Evolutionary conservation across 1,140 invertebrate species (phyloP).

Genomic region (Oncopodura yosiiana): DNA sequence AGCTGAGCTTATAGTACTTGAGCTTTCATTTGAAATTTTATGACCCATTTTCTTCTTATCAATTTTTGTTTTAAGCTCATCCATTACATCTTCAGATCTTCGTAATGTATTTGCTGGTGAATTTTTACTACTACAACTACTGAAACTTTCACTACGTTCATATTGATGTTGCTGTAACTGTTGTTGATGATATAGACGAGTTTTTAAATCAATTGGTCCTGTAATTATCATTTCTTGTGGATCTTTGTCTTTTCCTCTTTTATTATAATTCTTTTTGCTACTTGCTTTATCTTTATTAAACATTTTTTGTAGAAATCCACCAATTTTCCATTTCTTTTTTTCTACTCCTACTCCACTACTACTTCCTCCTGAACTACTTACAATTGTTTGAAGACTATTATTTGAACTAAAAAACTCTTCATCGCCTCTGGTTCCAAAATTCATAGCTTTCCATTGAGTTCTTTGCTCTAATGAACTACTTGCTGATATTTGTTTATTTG

Average conservation of each 20-base stretch:
- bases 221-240: conserved; percentile 21
- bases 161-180: neutral
- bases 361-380: neutral
- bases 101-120: neutral
- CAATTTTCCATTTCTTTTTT: conserved; percentile 18
- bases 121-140: neutral
- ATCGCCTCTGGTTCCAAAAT: neutral
- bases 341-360: neutral
- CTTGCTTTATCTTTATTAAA: conserved; percentile 16
- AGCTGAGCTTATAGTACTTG: neutral
- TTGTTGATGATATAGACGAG: neutral
- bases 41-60: conserved; percentile 16
- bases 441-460: conserved; percentile 3
- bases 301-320: conserved; percentile 28
- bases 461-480: neutral
- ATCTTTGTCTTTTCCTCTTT: neutral
- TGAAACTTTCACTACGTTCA: neutral
- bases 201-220: conserved; percentile 28
- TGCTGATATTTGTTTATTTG: neutral
- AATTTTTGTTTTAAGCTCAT: conserved; percentile 28
- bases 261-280: conserved; percentile 19
- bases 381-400: neutral
- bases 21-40: conserved; percentile 5
- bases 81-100: conserved; percentile 12
- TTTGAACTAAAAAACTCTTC: conserved; percentile 11